Evolutionary conservation across 2,888 invertebrate genomes (phyloP), one percentile per base, ranked within the genome.

Genomic region (Odontothrips loti): DNA sequence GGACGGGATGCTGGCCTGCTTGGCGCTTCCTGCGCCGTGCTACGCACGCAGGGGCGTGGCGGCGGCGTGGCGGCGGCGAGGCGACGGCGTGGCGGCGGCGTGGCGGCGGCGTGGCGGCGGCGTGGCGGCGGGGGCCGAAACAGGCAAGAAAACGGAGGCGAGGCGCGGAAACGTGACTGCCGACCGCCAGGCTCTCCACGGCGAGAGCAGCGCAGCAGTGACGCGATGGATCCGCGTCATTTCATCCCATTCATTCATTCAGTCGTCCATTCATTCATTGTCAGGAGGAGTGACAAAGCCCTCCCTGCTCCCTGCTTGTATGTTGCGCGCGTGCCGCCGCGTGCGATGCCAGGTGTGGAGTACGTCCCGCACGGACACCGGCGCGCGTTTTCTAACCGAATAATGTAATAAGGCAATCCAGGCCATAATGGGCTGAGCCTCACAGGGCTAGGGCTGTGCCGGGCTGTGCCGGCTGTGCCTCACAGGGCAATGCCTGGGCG

Each of bases 401-500:
- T 58, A 58, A 58, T 58, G 58, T 58, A 58, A 58, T 58, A 58
- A 58, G 58, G 58, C 58, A 58, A 20, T 58, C 58, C 58, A 20
- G 58, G 58, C 58, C 58, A 15, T 15, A 58, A 58, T 58, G 58
- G 58, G 2, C 34, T 43, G 34, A 43, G 58, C 58, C 58, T 58
- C 20, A 15, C 15, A 15, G 58, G n/a, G n/a, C n/a, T n/a, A 17
- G 17, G 58, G 20, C 51, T 51, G 58, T 17, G 17, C 15, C 51
- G 51, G 51, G 15, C 48, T 43, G 34, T 43, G 34, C 6, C 10
- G 51, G 15, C 10, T 20, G 20, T 51, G 12, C 51, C 51, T 12
- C 12, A 10, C 51, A 51, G 15, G 51, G 51, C 51, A 20, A 12
- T 51, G 58, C 58, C 58, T 17, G 20, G 58, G 20, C 20, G 20